These are phyloP conservation scores for Metalampra italica DNA, from an alignment of 2,888 invertebrate genomes.

Conservation along the genomic window DNA sequence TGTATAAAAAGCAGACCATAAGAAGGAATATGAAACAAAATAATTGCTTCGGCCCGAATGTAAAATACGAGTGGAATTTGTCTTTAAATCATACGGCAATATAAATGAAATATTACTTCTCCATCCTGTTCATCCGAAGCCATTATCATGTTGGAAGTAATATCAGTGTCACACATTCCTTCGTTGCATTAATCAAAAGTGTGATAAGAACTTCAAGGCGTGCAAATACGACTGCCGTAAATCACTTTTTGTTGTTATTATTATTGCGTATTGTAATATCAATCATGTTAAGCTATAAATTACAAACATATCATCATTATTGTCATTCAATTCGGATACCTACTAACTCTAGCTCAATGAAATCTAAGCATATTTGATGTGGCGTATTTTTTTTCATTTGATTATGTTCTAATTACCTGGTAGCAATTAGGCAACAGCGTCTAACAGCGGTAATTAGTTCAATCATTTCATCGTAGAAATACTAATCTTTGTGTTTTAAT, in stretches of 20 bases:
- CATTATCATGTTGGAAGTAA: constrained; percentile 21
- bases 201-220: constrained; percentile 57
- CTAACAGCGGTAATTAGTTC: too few relatives aligned
- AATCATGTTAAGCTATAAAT: constrained; percentile 15
- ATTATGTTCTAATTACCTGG: too few relatives aligned
- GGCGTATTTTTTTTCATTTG: too few relatives aligned
- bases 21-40: neutral
- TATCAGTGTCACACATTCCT: constrained; percentile 50
- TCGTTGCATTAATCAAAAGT: constrained; percentile 61
- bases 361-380: too few relatives aligned
- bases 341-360: too few relatives aligned
- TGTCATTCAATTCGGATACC: too few relatives aligned
- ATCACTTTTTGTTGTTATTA: constrained; percentile 51
- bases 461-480: too few relatives aligned
- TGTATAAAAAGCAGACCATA: neutral
- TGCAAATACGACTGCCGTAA: constrained; percentile 57
- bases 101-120: constrained; percentile 15
- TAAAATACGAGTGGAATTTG: neutral
- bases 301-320: constrained; percentile 10
- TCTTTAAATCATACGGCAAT: constrained; percentile 11
- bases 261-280: constrained; percentile 21
- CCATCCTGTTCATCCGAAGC: constrained; percentile 11
- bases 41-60: neutral
- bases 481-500: too few relatives aligned
- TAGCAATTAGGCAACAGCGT: too few relatives aligned